Evolutionary conservation across 2,888 invertebrate species (phyloP), one percentile per base, ranked within the genome.

Genomic region (Sclerodermus sp.): DNA sequence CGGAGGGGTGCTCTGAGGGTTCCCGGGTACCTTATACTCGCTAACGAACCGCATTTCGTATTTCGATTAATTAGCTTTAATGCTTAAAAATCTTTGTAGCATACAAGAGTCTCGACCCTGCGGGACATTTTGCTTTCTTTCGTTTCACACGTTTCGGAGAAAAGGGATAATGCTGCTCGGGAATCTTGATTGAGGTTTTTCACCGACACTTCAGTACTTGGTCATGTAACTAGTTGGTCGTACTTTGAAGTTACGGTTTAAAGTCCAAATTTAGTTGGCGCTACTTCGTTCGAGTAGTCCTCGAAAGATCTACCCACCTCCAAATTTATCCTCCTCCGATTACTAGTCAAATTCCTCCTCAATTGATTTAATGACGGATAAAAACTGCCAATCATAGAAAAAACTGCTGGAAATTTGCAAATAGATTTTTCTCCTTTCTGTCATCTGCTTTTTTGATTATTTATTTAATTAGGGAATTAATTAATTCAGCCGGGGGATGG

Each of bases 141-240:
- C 14, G 12, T 34, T 34, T 34, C 4, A 4, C 4, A 10, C 34
- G 5, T 34, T 34, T 34, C n/a, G n/a, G n/a, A n/a, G 12, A 9
- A 9, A 12, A 31, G 6, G 6, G 31, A 12, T 9, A 6, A 6
- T 12, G 8, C 8, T 31, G 31, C 31, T 12, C 6, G 12, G 31
- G 8, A 12, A 9, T 12, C 46, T 46, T 45, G 45, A 44, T 51
- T 51, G 46, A 48, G n/a, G n/a, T n/a, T n/a, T n/a, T 44, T 53
- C 55, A 58, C 63, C 63, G 62, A 56, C 49, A 48, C 49, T 61
- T 62, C 62, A 59, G 62, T 63, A 63, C 62, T 63, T 63, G 63
- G 63, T 63, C 63, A 62, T 23, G 61, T 61, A 56, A 55, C 55
- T 63, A 62, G 56, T 63, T 63, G 63, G 63, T 63, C 63, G 62